phyloP scores from a whole-genome alignment of 2,888 invertebrate genomes.

The Dryobotodes eremita region DNA sequence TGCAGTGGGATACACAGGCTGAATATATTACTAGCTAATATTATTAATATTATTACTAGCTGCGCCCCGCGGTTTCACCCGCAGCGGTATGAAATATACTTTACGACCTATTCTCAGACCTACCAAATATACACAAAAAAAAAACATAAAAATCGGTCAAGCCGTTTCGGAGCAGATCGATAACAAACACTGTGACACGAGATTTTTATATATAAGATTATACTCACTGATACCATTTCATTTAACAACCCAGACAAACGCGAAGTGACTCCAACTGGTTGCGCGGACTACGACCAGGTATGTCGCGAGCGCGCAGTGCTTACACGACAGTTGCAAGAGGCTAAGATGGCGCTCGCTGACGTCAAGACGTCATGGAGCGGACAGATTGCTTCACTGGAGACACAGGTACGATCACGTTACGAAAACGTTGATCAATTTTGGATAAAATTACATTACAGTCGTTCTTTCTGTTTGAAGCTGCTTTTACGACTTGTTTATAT shows the following conservation, averaged over 20 bases:
- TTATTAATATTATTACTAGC: too few relatives aligned
- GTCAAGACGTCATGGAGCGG: constrained; percentile 98
- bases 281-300: constrained; percentile 82
- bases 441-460: neutral
- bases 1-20: too few relatives aligned
- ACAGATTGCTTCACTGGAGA: constrained; percentile 96
- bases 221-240: neutral
- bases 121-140: too few relatives aligned
- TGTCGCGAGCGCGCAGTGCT: constrained; percentile 90
- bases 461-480: neutral
- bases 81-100: too few relatives aligned
- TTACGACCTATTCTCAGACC: too few relatives aligned
- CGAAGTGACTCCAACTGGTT: constrained; percentile 77
- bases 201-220: too few relatives aligned
- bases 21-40: too few relatives aligned
- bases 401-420: constrained; percentile 91
- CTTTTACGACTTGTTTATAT: neutral
- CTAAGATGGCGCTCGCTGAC: constrained; percentile 96
- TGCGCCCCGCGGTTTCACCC: too few relatives aligned
- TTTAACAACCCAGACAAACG: constrained; percentile 79
- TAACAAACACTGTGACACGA: too few relatives aligned
- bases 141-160: too few relatives aligned
- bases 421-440: neutral
- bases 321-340: constrained; percentile 95
- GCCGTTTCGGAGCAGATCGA: too few relatives aligned